These are phyloP conservation scores for Myrmecobius fasciatus DNA, from an alignment of 2,113 vertebrate genomes.

Conservation along the genomic window DNA sequence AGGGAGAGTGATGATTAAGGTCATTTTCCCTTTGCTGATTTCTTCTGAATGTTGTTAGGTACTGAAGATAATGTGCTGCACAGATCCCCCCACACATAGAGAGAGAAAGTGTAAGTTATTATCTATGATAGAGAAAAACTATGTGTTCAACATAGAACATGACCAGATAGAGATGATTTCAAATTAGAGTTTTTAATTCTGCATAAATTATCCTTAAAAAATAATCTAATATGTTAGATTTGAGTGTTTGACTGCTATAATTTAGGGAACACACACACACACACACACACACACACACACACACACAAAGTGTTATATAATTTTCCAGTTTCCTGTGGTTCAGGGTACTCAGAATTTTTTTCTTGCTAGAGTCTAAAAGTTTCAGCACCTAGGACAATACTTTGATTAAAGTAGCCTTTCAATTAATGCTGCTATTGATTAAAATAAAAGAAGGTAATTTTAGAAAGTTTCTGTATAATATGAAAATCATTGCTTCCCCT, in stretches of 20 bases:
- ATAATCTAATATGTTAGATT: background rate
- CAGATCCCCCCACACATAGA: background rate
- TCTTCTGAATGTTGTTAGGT: conserved; percentile 50
- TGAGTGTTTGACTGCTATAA: background rate
- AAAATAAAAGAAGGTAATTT: conserved; percentile 8
- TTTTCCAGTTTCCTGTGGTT: background rate
- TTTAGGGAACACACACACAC: background rate
- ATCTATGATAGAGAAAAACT: conserved; percentile 10
- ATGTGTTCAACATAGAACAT: background rate
- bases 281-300: no score
- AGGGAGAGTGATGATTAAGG: conserved; percentile 39
- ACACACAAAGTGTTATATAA: background rate
- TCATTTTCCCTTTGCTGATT: conserved; percentile 66
- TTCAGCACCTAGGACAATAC: background rate
- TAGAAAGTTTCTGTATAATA: background rate
- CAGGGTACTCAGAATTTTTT: background rate
- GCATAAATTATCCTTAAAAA: background rate
- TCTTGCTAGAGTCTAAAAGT: background rate
- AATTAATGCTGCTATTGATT: background rate
- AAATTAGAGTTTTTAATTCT: background rate
- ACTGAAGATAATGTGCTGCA: conserved; percentile 49
- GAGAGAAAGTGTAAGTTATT: conserved; percentile 26
- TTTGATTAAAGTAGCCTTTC: background rate
- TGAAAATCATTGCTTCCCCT: background rate
- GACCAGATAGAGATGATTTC: background rate